Conservation (phyloP, 2,888 invertebrate species). For the Agonopterix heracliana region DNA sequence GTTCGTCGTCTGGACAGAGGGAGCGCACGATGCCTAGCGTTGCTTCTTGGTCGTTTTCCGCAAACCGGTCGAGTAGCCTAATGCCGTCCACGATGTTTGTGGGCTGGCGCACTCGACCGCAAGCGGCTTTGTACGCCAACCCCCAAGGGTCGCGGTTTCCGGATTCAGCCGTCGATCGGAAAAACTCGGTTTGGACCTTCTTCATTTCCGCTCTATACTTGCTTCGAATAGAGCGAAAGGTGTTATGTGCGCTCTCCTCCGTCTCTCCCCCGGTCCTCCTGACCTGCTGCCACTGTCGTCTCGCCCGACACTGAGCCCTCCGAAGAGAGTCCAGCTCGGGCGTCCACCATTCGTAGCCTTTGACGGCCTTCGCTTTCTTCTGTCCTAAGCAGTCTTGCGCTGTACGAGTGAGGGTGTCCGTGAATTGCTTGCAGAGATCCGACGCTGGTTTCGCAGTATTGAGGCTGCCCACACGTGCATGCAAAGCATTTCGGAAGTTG, state of each 20-base stretch:
- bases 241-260: background rate
- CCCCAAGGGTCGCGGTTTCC: slow-evolving; percentile 17
- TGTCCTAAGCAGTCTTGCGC: background rate
- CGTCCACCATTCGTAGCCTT: background rate
- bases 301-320: background rate
- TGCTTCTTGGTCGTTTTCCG: background rate
- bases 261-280: too few relatives aligned
- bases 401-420: background rate
- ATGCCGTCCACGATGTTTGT: background rate
- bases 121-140: slow-evolving; percentile 9
- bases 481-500: background rate
- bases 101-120: slow-evolving; percentile 5
- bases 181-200: slow-evolving; percentile 5
- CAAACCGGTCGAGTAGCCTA: background rate
- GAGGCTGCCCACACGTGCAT: background rate
- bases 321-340: background rate
- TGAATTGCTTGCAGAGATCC: background rate
- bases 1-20: background rate
- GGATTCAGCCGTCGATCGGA: slow-evolving; percentile 4
- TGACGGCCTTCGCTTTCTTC: background rate
- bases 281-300: background rate
- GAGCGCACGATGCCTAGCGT: background rate
- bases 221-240: background rate
- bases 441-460: background rate
- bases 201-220: slow-evolving; percentile 9